Base-by-base conservation (phyloP, 2,113 vertebrate species). In the Romanogobio albipinnatus region DNA sequence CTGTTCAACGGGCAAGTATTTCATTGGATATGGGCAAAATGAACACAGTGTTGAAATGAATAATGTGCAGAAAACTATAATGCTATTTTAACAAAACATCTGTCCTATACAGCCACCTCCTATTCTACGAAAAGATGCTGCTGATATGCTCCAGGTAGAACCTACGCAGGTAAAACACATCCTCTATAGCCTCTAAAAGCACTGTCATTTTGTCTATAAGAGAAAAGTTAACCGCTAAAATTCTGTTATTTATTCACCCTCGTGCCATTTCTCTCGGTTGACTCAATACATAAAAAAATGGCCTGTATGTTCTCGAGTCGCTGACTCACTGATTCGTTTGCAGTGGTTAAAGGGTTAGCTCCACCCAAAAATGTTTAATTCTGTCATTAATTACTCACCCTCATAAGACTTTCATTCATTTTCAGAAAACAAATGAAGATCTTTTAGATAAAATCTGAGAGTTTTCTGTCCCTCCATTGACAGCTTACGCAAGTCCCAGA, bases 131-230 rank as follows among this genome's bases (percentile, higher is more conserved):
- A 92, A 86, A 88, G 51, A 84, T 49, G 19, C 43, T 0, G 76
- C 45, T 7, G 58, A 47, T 6, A 59, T 86, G 83, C 66, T 24
- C 33, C 14, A 53, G 76, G 58, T 24, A 36, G 77, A 84, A 66
- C 78, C 87, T 79, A 82, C 84, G 13, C 82, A 93, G 90, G 93
- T 94, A 89, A 85, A 71, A 2, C 22, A 39, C 22, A 0, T 49
- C 56, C 8, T 1, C 10, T 29, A 51, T 51, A 73, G 10, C 2
- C 33, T 45, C 47, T 59, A 8, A 71, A 14, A n/a, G 10, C 10
- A 22, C 68, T 59, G 14, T 15, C n/a, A 14, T 45, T 68, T 43
- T 4, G 1, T 74, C 6, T 49, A 8, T 74, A 43, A 59, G 7
- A 19, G 2, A 77, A 77, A 13, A 58, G 33, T 61, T 36, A 6